A percentile compares a stretch with the other conserved stretches of the same genome.
Evolutionary conservation across 1,140 invertebrate genomes (phyloP).

Genomic region (Drosophila biarmipes): DNA sequence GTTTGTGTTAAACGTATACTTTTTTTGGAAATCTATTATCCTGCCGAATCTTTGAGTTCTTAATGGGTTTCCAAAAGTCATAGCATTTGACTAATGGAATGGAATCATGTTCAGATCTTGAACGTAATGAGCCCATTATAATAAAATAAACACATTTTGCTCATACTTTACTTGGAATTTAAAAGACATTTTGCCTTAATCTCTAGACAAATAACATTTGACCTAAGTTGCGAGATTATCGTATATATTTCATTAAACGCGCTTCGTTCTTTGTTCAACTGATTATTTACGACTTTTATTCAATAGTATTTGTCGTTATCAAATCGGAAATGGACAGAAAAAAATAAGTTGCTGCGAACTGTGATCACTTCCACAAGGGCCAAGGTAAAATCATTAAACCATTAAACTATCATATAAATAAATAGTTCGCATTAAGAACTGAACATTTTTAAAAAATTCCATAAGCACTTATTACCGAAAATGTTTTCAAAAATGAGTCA

Average conservation of each 20-base stretch:
- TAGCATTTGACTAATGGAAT: too few species aligned
- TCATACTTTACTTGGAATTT: slow-evolving; percentile 19
- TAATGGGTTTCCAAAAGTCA: too few species aligned
- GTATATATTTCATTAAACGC: slow-evolving; percentile 1
- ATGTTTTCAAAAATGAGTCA: slow-evolving; percentile 13
- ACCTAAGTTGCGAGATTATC: slow-evolving; percentile 27
- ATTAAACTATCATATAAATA: not conserved
- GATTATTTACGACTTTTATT: slow-evolving; percentile 26
- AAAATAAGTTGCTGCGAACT: slow-evolving; percentile 4
- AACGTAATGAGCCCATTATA: slow-evolving; percentile 60
- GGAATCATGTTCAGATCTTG: not conserved
- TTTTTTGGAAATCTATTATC: too few species aligned
- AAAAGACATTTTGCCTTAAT: slow-evolving; percentile 9
- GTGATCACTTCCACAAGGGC: not conserved
- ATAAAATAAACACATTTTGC: slow-evolving; percentile 25
- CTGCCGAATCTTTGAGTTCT: too few species aligned
- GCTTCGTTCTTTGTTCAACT: slow-evolving; percentile 29
- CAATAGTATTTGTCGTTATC: slow-evolving; percentile 25
- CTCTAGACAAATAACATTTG: slow-evolving; percentile 8
- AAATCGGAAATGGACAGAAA: not conserved
- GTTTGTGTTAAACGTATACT: too few species aligned
- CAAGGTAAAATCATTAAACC: slow-evolving; percentile 6
- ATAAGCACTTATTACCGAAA: slow-evolving; percentile 10
- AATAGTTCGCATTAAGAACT: slow-evolving; percentile 8
- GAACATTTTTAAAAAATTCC: slow-evolving; percentile 10